A percentile compares a stretch with the other conserved stretches of the same genome.
phyloP scores from a whole-genome alignment of 2,888 invertebrate genomes.

The Tricholauxania praeusta region DNA sequence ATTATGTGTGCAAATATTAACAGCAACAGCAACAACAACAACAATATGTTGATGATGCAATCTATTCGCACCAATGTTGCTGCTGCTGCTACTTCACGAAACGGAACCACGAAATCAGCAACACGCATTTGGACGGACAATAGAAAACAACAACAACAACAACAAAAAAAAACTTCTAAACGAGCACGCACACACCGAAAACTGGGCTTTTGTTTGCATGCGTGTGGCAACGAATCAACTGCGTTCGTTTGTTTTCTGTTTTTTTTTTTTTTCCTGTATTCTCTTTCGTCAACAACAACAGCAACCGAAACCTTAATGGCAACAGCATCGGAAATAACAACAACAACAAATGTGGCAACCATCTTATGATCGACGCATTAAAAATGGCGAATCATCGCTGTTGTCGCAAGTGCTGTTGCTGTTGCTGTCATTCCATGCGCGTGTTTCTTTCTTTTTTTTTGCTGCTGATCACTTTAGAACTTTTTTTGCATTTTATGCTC shows the following conservation, averaged over 20 bases:
- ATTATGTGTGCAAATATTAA: neutral
- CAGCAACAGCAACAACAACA: conserved; percentile 33
- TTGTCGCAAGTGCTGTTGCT: conserved; percentile 15
- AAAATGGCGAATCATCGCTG: conserved; percentile 44
- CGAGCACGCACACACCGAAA: conserved; percentile 2
- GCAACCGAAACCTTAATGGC: too few relatives aligned
- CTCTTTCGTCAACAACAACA: neutral
- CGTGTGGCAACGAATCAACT: conserved; percentile 15
- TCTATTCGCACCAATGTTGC: conserved; percentile 13
- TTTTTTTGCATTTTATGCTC: neutral
- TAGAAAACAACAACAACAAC: neutral
- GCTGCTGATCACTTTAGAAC: neutral
- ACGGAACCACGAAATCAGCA: neutral
- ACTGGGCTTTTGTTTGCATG: conserved; percentile 15
- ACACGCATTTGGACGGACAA: conserved; percentile 9
- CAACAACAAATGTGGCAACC: conserved; percentile 32
- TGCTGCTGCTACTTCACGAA: conserved; percentile 2
- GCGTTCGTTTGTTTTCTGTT: conserved; percentile 16
- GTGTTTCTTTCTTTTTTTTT: conserved; percentile 19
- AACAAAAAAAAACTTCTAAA: neutral
- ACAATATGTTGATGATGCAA: conserved; percentile 12
- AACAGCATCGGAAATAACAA: neutral
- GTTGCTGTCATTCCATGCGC: conserved; percentile 21
- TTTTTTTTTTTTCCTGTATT: conserved; percentile 3
- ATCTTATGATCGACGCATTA: conserved; percentile 28